Evolutionary conservation across 2,113 vertebrate species (phyloP).

Genomic region (Anolis sagrei): DNA sequence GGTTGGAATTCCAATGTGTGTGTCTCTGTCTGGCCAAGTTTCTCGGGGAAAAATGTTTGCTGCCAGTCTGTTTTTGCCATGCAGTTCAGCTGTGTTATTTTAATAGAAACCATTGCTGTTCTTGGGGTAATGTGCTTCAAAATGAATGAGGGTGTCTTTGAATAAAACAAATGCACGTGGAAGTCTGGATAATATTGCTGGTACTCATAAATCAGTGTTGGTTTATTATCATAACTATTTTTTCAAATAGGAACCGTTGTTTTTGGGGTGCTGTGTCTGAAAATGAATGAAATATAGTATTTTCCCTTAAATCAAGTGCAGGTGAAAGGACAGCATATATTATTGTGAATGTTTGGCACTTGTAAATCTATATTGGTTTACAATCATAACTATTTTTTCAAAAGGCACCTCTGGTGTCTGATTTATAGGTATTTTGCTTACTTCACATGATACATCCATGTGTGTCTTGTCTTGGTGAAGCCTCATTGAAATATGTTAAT

Average conservation of each 20-base stretch:
- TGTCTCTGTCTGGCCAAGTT: constrained; percentile 23
- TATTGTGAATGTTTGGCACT: not conserved
- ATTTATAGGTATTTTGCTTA: not conserved
- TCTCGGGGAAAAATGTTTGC: not conserved
- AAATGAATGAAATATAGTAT: not conserved
- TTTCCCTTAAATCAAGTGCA: not conserved
- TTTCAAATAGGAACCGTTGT: not conserved
- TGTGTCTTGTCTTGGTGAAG: not conserved
- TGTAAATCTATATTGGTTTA: not conserved
- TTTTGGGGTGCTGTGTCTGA: not conserved
- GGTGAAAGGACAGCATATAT: not conserved
- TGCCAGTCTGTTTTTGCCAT: not conserved
- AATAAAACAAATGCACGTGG: not conserved
- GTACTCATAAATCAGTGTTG: not conserved
- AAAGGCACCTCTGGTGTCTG: not conserved
- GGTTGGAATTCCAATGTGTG: constrained; percentile 24
- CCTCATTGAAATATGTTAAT: not conserved
- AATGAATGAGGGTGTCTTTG: not conserved
- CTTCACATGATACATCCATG: not conserved
- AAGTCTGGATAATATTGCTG: not conserved
- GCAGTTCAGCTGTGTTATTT: not conserved
- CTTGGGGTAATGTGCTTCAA: not conserved
- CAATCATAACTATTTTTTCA: not conserved
- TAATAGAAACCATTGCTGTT: too few relatives aligned
- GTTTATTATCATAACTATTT: not conserved